A percentile compares a stretch with the other conserved stretches of the same genome.
These are phyloP conservation scores for Amazona vittata DNA, from an alignment of 2,113 vertebrate species.

Conservation along the genomic window DNA sequence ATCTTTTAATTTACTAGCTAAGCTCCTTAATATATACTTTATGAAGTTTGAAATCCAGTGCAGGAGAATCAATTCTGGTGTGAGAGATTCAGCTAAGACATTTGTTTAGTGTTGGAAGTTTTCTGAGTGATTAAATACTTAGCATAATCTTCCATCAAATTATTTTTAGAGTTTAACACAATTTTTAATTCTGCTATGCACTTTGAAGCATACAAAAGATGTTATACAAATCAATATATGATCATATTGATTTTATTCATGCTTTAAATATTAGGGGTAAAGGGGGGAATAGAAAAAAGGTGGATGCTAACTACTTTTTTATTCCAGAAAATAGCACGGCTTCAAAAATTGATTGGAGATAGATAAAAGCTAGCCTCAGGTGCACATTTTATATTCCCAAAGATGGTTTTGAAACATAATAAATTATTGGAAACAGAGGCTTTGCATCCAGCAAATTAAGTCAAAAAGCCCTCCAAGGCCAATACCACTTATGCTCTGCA, in stretches of 20 bases:
- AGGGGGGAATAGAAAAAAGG: neutral
- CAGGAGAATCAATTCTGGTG: constrained; percentile 32
- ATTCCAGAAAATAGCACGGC: neutral
- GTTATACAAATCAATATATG: neutral
- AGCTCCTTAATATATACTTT: constrained; percentile 43
- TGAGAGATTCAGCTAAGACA: neutral
- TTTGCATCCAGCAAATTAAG: constrained; percentile 76
- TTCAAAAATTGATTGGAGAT: constrained; percentile 48
- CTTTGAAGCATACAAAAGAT: neutral
- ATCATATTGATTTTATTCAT: neutral
- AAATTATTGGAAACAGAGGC: constrained; percentile 71
- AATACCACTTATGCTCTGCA: constrained; percentile 69
- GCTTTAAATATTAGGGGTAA: neutral
- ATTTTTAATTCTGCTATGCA: neutral
- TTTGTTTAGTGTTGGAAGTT: neutral
- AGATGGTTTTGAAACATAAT: constrained; percentile 64
- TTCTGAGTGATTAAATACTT: constrained; percentile 31
- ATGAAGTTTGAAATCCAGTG: constrained; percentile 31
- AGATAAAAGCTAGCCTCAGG: constrained; percentile 68
- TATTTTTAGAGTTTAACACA: constrained; percentile 11
- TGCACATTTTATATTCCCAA: constrained; percentile 57
- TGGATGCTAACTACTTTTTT: neutral
- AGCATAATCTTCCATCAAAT: constrained; percentile 26
- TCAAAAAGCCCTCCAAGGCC: constrained; percentile 73
- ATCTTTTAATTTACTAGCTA: constrained; percentile 47